Evolutionary conservation across 2,113 vertebrate species (phyloP).

Genomic region (Argyrosomus japonicus): DNA sequence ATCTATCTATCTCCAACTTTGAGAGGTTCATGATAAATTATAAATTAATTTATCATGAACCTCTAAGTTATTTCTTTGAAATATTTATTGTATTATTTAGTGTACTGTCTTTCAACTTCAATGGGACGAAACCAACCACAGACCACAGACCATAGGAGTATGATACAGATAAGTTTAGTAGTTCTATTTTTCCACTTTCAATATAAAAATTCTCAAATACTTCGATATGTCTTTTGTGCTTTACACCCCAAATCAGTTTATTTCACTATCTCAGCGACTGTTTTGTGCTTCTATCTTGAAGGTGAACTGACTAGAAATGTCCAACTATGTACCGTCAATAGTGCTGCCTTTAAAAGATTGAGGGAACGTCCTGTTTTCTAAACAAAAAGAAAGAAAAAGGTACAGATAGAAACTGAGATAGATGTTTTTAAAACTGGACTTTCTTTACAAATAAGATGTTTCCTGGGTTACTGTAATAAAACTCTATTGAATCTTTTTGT

Average conservation of each 20-base stretch:
- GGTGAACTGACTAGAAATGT: not conserved
- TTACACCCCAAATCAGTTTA: not conserved
- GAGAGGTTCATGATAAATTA: no score
- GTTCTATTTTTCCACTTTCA: not conserved
- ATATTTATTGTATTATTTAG: no score
- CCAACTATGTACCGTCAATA: not conserved
- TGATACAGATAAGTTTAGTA: not conserved
- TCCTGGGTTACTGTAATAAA: not conserved
- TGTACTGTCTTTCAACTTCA: not conserved
- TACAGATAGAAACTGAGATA: not conserved
- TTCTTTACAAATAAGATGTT: not conserved
- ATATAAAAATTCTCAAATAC: not conserved
- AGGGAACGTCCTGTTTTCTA: not conserved
- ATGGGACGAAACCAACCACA: not conserved
- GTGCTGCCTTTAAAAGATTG: not conserved
- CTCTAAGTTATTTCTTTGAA: no score
- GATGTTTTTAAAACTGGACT: not conserved
- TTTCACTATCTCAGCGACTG: not conserved
- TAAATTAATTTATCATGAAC: no score
- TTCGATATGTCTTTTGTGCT: not conserved
- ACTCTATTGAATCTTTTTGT: not conserved
- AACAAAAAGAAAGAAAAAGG: not conserved
- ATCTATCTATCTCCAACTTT: no score
- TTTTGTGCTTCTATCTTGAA: constrained; percentile 1
- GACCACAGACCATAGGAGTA: no score